Evolutionary conservation across 2,113 vertebrate genomes (phyloP), one percentile per base, ranked within the genome.

Genomic region (Peucedramus taeniatus): DNA sequence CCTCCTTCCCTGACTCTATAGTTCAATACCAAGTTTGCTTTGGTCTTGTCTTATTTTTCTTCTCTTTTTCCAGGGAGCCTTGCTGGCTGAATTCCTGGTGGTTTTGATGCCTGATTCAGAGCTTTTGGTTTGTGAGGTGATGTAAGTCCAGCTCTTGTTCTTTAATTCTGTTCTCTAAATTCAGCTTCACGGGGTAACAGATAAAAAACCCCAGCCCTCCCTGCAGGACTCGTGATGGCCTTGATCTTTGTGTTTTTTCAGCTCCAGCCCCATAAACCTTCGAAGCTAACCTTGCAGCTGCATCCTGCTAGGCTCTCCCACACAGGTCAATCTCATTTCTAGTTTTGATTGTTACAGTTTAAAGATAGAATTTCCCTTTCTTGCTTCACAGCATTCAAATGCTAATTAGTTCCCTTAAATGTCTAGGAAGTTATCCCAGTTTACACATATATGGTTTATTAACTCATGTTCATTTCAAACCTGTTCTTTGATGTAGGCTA

Each of bases 391-490:
- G 90, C 79, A 93, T 96, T 96, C 90, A 97, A 94, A 97, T 95
- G 94, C 90, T 96, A 96, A 97, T 93, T 77, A 92, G 88, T 33
- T 81, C 28, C 88, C 92, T 95, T 94, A 93, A 94, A 95, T 68
- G 78, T 60, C 92, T 77, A 94, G 94, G 88, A 96, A 96, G 93
- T 96, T 90, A 94, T 93, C 79, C 92, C 79, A 90, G 92, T 96
- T 96, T 96, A 96, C 88, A 96, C 94, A 76, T 91, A 90, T 35
- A 83, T 88, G 88, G 68, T 89, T 96, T 96, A 95, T 96, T 95
- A 97, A 90, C 93, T 92, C 76, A 13, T 35, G 72, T 91, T 92
- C 76, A 60, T 97, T 97, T 94, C 90, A 96, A 93, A 94, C 88
- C 90, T 95, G 59, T 53, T 44, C 90, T 96, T 97, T 97, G 93